Evolutionary conservation across 2,888 invertebrate genomes (phyloP).

Genomic region (Pandemis cinnamomeana): DNA sequence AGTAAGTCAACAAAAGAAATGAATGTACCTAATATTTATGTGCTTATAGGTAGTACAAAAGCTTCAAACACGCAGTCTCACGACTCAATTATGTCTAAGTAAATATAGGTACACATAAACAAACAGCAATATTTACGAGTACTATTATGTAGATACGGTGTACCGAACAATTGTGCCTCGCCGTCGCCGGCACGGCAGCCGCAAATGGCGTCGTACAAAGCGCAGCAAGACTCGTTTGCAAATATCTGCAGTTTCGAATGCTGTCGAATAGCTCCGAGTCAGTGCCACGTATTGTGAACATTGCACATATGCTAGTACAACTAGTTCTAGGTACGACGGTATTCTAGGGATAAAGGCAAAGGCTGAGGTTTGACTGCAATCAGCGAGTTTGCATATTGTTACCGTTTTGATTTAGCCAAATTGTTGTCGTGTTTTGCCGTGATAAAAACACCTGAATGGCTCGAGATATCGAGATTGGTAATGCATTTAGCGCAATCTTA

Average conservation of each 20-base stretch:
- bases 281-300: neutral
- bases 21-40: no score
- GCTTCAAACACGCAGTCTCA: no score
- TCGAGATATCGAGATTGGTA: no score
- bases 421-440: neutral
- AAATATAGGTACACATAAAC: neutral
- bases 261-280: constrained; percentile 12
- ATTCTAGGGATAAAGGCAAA: neutral
- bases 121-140: neutral
- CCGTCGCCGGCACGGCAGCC: constrained; percentile 25
- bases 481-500: no score
- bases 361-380: neutral
- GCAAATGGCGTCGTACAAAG: constrained; percentile 36
- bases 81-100: no score
- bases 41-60: no score
- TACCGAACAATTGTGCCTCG: constrained; percentile 30
- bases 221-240: constrained; percentile 38
- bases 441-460: neutral
- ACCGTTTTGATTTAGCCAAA: neutral
- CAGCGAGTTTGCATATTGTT: neutral
- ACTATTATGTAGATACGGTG: neutral
- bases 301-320: neutral
- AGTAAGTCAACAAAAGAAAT: no score
- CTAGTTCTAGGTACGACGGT: neutral
- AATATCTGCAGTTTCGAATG: constrained; percentile 35